phyloP scores from a whole-genome alignment of 2,113 vertebrate genomes.

The Sander vitreus region DNA sequence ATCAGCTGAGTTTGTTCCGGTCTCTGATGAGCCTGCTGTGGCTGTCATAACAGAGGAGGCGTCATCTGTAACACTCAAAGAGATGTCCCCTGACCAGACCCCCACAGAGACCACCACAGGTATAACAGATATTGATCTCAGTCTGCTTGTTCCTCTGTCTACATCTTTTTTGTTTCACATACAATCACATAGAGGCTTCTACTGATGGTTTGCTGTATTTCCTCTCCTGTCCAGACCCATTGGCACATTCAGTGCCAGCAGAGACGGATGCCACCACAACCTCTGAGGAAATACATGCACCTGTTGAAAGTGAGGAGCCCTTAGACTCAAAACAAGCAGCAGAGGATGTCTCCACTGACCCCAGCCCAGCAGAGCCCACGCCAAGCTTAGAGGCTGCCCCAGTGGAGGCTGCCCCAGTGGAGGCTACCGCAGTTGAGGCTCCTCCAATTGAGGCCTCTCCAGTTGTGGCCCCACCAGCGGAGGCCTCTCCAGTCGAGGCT shows the following conservation, averaged over 20 bases:
- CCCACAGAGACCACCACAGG: constrained; percentile 58
- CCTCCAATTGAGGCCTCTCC: not conserved
- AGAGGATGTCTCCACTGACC: not conserved
- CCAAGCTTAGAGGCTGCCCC: not conserved
- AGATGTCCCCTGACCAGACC: constrained; percentile 40
- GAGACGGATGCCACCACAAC: constrained; percentile 20
- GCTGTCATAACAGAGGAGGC: constrained; percentile 49
- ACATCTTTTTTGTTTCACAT: constrained; percentile 26
- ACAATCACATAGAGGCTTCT: constrained; percentile 21
- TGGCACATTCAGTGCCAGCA: constrained; percentile 21
- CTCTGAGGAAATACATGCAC: constrained; percentile 20
- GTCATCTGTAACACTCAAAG: constrained; percentile 43
- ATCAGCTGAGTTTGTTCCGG: constrained; percentile 36
- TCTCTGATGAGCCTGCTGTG: constrained; percentile 45
- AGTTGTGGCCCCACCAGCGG: not conserved
- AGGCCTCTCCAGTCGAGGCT: not conserved
- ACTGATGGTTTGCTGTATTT: constrained; percentile 8
- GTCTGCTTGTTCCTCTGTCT: constrained; percentile 23
- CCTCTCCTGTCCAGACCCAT: constrained; percentile 19
- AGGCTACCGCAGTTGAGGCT: not conserved
- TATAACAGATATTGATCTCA: constrained; percentile 50
- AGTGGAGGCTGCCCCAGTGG: not conserved
- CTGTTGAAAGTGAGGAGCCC: constrained; percentile 25
- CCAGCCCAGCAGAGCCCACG: not conserved
- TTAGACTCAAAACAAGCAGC: constrained; percentile 9